These are phyloP conservation scores for Listronotus bonariensis DNA, from an alignment of 1,140 invertebrate genomes.

Conservation along the genomic window DNA sequence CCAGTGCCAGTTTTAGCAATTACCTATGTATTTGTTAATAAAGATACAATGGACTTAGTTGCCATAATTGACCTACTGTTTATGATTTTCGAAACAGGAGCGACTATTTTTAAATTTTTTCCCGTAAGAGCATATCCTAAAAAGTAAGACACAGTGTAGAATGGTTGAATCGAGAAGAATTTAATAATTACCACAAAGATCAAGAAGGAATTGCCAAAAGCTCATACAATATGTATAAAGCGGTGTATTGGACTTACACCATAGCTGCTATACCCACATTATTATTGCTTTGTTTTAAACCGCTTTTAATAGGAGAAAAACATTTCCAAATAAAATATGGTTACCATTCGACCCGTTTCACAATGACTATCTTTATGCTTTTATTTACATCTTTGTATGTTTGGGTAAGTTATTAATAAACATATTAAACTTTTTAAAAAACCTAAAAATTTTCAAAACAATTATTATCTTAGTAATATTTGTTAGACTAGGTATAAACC, in stretches of 20 bases:
- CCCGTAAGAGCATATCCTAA: neutral
- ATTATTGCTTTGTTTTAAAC: neutral
- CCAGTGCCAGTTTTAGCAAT: neutral
- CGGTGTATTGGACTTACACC: neutral
- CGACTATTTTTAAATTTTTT: neutral
- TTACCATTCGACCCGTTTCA: neutral
- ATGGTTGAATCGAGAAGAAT: neutral
- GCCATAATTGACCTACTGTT: neutral
- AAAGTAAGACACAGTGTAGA: neutral
- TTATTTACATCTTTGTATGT: neutral
- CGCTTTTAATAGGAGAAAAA: neutral
- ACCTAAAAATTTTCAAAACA: too few relatives aligned
- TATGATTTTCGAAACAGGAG: slow-evolving; percentile 2
- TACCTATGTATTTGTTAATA: neutral
- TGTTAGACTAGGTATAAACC: too few relatives aligned
- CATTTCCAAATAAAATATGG: neutral
- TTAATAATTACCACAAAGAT: neutral
- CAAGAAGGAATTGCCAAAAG: neutral
- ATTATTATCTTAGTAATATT: too few relatives aligned
- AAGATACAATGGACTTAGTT: neutral
- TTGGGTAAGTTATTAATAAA: too few relatives aligned
- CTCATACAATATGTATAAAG: neutral
- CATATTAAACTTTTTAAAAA: too few relatives aligned
- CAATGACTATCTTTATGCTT: too few relatives aligned
- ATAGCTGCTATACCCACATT: neutral